Base-by-base conservation (phyloP, 2,888 invertebrate species). In the Lasioglossum marginatum region DNA sequence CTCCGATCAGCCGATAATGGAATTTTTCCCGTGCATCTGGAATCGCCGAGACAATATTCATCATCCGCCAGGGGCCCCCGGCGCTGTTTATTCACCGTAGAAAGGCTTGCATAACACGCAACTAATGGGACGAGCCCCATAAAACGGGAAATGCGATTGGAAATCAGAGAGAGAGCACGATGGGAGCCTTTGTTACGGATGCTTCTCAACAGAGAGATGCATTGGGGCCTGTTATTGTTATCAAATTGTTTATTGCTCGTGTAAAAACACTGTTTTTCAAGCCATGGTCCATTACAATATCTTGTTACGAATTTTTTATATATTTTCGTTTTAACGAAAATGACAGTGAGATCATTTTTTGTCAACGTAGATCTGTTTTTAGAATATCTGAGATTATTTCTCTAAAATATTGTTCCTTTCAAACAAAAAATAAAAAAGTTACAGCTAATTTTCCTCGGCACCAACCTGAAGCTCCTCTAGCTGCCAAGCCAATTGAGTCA, bases 61-160 rank as follows among this genome's bases (percentile, higher is more conserved):
- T n/a, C 57, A 57, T n/a, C n/a, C n/a, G 57, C n/a, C 57, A 12
- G n/a, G 12, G n/a, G 12, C 12, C 10, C n/a, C 12, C 57, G n/a
- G 10, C n/a, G 57, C 3, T 57, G n/a, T 57, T 57, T 57, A 57
- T 57, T 57, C 57, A 57, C 57, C n/a, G 73, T 40, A 74, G 76
- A 78, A 78, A 78, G 34, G 74, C 77, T 80, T 81, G 74, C 81
- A 48, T 75, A 86, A 77, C 73, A 57, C 52, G 34, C 57, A 76
- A 70, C 84, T 81, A 87, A 87, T 82, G 81, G 76, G 60, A 60
- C 48, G 82, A 86, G 73, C 74, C 31, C 45, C 52, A 45, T 23
- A 68, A n/a, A 57, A 57, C n/a, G 12, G 57, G 57, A n/a, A n/a
- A 57, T n/a, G n/a, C 57, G 12, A 57, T 57, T n/a, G 57, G 57